phyloP scores from a whole-genome alignment of 2,888 invertebrate genomes.

The Caradrina clavipalpis region DNA sequence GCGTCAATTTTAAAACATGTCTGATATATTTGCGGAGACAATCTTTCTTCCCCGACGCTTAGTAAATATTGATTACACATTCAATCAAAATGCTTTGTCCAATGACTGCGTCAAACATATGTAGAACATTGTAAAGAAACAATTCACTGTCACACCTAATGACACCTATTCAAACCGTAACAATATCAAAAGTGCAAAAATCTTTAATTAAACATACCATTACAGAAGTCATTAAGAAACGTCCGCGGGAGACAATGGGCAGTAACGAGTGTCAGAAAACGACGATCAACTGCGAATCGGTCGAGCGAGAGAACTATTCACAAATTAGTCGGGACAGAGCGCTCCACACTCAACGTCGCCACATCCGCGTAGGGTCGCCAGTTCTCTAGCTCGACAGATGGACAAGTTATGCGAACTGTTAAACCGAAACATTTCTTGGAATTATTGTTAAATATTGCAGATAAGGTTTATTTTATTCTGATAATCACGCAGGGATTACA shows the following conservation, averaged over 20 bases:
- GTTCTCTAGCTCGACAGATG: constrained; percentile 22
- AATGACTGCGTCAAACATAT: neutral
- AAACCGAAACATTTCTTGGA: neutral
- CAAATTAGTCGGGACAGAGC: constrained; percentile 83
- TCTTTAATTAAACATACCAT: constrained; percentile 48
- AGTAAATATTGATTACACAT: neutral
- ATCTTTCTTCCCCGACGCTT: neutral
- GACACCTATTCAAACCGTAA: constrained; percentile 5
- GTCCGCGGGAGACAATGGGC: constrained; percentile 59
- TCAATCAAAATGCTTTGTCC: neutral
- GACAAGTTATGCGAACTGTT: constrained; percentile 36
- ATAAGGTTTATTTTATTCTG: no score
- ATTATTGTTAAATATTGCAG: no score
- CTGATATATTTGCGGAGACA: neutral
- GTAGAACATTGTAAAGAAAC: neutral
- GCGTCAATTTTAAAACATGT: neutral
- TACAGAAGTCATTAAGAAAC: constrained; percentile 61
- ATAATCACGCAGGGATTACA: no score
- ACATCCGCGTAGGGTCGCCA: constrained; percentile 75
- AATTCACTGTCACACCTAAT: constrained; percentile 5
- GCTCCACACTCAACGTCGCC: constrained; percentile 78
- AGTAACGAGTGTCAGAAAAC: constrained; percentile 78
- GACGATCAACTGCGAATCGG: constrained; percentile 77
- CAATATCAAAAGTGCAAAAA: constrained; percentile 42
- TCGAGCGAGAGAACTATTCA: constrained; percentile 79